These are phyloP conservation scores for Sorex araneus DNA, from an alignment of 2,113 vertebrate genomes.

Conservation along the genomic window DNA sequence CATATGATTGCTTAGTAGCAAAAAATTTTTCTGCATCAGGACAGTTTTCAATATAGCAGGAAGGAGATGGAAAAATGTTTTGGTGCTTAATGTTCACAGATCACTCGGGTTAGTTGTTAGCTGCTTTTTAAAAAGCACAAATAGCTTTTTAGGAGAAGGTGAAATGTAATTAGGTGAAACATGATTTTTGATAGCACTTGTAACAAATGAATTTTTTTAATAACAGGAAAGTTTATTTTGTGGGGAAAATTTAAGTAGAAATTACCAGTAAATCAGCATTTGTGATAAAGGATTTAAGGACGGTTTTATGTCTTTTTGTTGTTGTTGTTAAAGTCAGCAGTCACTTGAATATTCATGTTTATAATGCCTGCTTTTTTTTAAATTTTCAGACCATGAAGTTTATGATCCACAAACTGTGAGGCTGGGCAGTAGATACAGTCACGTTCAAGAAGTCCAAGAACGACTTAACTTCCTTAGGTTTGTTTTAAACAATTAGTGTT, in stretches of 20 bases:
- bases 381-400: conserved; percentile 95
- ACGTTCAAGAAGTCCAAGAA: conserved; percentile 99
- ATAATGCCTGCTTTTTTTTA: conserved; percentile 76
- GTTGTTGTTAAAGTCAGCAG: neutral
- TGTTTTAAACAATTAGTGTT: conserved; percentile 75
- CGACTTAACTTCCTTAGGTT: conserved; percentile 98
- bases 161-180: neutral
- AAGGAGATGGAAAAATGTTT: conserved; percentile 38
- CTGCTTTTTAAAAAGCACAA: conserved; percentile 1
- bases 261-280: neutral
- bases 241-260: neutral
- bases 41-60: conserved; percentile 24
- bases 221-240: conserved; percentile 30
- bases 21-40: too few species aligned
- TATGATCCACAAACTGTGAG: conserved; percentile 99
- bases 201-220: conserved; percentile 6
- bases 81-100: neutral
- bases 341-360: conserved; percentile 47
- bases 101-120: neutral
- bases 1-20: neutral
- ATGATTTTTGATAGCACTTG: conserved; percentile 20
- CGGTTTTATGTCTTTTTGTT: too few species aligned
- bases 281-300: too few species aligned
- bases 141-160: neutral
- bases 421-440: conserved; percentile 98